Base-by-base conservation (phyloP, 2,797 vertebrate species). In the Esox masquinongy region DNA sequence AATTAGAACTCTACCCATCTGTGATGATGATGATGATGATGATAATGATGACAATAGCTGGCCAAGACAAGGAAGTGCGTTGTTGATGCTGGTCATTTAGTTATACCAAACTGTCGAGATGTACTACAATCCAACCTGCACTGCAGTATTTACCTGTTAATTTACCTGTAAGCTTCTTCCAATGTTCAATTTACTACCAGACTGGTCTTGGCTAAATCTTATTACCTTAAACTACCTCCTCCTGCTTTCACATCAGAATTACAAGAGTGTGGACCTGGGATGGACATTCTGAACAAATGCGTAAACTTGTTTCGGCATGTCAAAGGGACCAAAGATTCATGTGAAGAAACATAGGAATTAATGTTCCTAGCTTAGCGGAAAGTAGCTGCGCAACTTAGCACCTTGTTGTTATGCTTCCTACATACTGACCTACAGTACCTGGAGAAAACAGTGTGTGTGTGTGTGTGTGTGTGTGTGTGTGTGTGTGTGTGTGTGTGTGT, bases 321-420 rank as follows among this genome's bases (percentile, higher is more conserved):
- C 5, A 78, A 70, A 73, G 70, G 85, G 83, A 84, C 82, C 84
- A 80, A 86, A 81, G 50, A 82, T 77, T 56, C 1, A 77, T 81
- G 76, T 82, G 67, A 70, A 66, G 24, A 36, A 19, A 29, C 51
- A 56, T 17, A 47, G 31, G 56, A 2, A 36, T 14, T 1, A n/a
- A 31, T 47, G n/a, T 22, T 56, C n/a, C 19, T n/a, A 0, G n/a
- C n/a, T n/a, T 9, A 22, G 53, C 17, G 8, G 19, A 22, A 56
- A 9, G 53, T 22, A 56, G n/a, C n/a, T 22, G n/a, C 7, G 0
- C 3, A 16, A 56, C n/a, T 22, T 19, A 56, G n/a, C 53, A 56
- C n/a, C 53, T 16, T 56, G 53, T 56, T 56, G 53, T 1, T 56
- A 22, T 56, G 53, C n/a, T 22, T 19, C 53, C n/a, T 22, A 22